Evolutionary conservation across 2,888 invertebrate species (phyloP).

Genomic region (Siphlonurus alternatus): DNA sequence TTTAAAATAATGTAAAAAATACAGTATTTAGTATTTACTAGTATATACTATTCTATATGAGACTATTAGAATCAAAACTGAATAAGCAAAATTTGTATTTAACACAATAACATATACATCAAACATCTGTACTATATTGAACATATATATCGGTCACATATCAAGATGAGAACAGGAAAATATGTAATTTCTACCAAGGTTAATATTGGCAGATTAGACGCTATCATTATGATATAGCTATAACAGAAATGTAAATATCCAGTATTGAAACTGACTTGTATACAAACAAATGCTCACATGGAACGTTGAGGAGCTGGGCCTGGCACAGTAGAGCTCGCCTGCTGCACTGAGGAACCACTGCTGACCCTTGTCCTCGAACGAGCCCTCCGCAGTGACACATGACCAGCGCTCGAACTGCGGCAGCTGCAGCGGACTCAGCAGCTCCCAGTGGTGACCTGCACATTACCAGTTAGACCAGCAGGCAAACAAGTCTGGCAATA

Average conservation of each 20-base stretch:
- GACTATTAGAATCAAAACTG: too few relatives aligned
- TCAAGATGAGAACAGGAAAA: too few relatives aligned
- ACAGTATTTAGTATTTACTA: not conserved
- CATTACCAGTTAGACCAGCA: conserved; percentile 11
- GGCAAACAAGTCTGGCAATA: conserved; percentile 18
- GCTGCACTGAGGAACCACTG: conserved; percentile 26
- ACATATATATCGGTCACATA: too few relatives aligned
- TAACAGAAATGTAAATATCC: too few relatives aligned
- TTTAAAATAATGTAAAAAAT: not conserved
- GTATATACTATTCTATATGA: too few relatives aligned
- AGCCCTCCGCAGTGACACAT: conserved; percentile 18
- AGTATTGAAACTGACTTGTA: too few relatives aligned
- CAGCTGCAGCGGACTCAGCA: not conserved
- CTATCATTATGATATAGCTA: too few relatives aligned
- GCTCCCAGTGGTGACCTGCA: conserved; percentile 17
- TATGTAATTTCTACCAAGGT: too few relatives aligned
- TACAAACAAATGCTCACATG: conserved; percentile 12
- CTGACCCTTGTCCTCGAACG: conserved; percentile 22
- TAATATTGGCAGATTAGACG: too few relatives aligned
- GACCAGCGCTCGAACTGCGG: not conserved
- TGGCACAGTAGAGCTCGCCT: conserved; percentile 25
- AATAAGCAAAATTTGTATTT: too few relatives aligned
- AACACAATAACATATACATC: too few relatives aligned
- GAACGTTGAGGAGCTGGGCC: conserved; percentile 17
- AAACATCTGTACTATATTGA: too few relatives aligned